Conservation (phyloP, 2,113 vertebrate species). For the Zosterops borbonicus region DNA sequence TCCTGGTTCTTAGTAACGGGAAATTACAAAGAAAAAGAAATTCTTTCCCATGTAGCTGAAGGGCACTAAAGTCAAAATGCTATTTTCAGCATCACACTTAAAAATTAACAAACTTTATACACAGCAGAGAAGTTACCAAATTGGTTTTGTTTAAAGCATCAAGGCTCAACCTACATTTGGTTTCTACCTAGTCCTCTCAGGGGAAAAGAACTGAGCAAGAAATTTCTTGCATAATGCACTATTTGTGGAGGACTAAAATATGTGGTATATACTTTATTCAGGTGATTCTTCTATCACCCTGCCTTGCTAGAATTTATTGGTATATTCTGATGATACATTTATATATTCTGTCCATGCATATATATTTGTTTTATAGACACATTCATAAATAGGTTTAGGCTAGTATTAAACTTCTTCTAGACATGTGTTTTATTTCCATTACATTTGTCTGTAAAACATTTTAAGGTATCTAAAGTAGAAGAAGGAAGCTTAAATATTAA, state of each 20-base stretch:
- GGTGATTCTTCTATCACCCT: neutral
- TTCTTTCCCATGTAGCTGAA: neutral
- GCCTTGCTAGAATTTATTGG: neutral
- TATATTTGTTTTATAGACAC: neutral
- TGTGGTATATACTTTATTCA: neutral
- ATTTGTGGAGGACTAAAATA: neutral
- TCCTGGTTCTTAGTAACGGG: neutral
- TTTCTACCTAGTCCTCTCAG: neutral
- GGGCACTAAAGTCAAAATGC: neutral
- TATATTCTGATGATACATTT: neutral
- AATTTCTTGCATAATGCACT: neutral
- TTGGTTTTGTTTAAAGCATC: neutral
- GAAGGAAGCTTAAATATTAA: neutral
- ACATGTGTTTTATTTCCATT: slow-evolving; percentile 3
- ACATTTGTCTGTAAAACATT: neutral
- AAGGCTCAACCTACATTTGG: neutral
- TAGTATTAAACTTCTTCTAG: neutral
- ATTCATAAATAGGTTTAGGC: neutral
- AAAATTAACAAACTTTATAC: neutral
- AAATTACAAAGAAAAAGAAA: neutral
- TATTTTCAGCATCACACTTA: neutral
- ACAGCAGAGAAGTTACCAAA: neutral
- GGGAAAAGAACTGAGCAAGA: neutral
- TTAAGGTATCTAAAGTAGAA: neutral
- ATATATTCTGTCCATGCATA: neutral